Conservation (phyloP, 2,888 invertebrate species). For the Pristionchus mayeri region DNA sequence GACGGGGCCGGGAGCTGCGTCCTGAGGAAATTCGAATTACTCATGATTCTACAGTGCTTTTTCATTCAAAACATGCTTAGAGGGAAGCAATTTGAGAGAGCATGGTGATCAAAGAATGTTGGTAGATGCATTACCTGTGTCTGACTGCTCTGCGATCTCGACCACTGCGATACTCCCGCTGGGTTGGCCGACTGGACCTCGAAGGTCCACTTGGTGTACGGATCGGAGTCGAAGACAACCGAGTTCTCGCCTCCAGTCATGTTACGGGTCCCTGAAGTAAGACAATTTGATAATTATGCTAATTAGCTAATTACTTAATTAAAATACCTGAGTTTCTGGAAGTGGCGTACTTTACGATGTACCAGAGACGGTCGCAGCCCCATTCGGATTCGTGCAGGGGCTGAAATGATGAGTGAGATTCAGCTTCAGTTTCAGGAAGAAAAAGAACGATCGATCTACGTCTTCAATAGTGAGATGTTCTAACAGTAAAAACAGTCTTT, state of each 20-base stretch:
- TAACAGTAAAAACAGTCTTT: too few relatives aligned
- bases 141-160: constrained; percentile 68
- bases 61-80: too few relatives aligned
- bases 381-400: constrained; percentile 74
- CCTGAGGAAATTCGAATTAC: constrained; percentile 43
- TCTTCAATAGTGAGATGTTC: too few relatives aligned
- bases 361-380: constrained; percentile 76
- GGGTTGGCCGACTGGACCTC: constrained; percentile 75
- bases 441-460: too few relatives aligned
- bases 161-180: constrained; percentile 73
- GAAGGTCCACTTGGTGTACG: constrained; percentile 75
- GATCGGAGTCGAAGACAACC: constrained; percentile 74
- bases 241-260: constrained; percentile 70
- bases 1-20: constrained; percentile 74
- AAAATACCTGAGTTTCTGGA: constrained; percentile 55
- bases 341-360: constrained; percentile 74
- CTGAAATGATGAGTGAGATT: too few relatives aligned
- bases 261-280: constrained; percentile 66
- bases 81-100: too few relatives aligned
- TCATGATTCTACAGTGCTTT: too few relatives aligned
- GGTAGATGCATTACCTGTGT: constrained; percentile 63
- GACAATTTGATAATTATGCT: background rate
- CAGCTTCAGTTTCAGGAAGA: too few relatives aligned
- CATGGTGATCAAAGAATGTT: too few relatives aligned
- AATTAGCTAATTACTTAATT: background rate